These are phyloP conservation scores for Sarcophaga peregrina DNA, from an alignment of 1,140 invertebrate genomes.

Conservation along the genomic window DNA sequence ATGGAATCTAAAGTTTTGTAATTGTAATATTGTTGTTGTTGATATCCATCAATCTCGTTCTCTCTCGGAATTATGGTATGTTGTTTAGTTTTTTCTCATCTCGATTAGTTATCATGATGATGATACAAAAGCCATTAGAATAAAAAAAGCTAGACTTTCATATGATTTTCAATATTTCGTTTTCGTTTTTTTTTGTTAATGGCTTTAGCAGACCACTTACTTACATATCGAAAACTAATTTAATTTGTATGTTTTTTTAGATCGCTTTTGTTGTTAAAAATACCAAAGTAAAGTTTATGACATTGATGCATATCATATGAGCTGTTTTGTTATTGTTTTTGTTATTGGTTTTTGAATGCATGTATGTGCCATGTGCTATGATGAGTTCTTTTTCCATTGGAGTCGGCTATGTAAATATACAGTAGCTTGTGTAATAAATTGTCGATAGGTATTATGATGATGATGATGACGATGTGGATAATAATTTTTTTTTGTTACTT, in stretches of 20 bases:
- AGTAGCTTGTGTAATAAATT: not conserved
- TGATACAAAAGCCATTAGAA: slow-evolving; percentile 1
- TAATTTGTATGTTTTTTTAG: not conserved
- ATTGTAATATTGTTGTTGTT: not conserved
- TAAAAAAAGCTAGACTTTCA: not conserved
- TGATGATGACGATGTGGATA: no score
- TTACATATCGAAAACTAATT: no score
- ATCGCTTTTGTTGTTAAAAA: not conserved
- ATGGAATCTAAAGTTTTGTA: not conserved
- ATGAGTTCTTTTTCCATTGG: no score
- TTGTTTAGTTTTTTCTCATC: no score
- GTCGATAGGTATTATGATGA: not conserved
- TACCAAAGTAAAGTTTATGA: slow-evolving; percentile 10
- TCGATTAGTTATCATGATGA: no score
- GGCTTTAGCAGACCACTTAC: not conserved
- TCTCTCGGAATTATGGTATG: not conserved
- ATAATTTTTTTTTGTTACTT: not conserved
- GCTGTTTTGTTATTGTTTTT: no score
- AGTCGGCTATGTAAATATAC: not conserved
- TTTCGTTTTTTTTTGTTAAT: not conserved
- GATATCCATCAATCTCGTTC: not conserved
- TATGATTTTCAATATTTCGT: not conserved
- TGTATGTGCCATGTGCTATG: not conserved
- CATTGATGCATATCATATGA: slow-evolving; percentile 4
- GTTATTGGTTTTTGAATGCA: no score